phyloP scores from a whole-genome alignment of 2,888 invertebrate species.

The Meghimatium bilineatum region DNA sequence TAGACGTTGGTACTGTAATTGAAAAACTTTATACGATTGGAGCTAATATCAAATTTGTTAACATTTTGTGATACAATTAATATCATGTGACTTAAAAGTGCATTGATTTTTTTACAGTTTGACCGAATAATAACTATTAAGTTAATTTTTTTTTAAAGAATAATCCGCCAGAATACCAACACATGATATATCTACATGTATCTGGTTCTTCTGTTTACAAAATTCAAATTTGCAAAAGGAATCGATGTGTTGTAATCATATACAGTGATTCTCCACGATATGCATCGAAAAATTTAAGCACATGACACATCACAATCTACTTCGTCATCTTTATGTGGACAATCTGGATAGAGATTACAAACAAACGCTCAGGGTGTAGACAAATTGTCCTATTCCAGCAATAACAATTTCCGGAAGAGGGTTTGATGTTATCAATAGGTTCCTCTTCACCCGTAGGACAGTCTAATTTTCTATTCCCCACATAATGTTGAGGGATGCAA shows the following conservation, averaged over 20 bases:
- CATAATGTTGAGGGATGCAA: constrained; percentile 29
- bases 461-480: neutral
- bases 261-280: neutral
- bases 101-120: no score
- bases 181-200: neutral
- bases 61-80: neutral
- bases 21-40: neutral
- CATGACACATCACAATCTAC: constrained; percentile 14
- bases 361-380: constrained; percentile 36
- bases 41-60: neutral
- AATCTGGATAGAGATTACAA: constrained; percentile 22
- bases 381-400: constrained; percentile 24
- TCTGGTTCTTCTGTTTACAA: neutral
- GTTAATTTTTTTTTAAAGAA: no score
- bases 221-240: neutral
- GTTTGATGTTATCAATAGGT: no score
- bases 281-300: neutral
- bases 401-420: neutral
- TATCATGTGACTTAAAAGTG: no score
- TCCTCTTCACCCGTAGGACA: constrained; percentile 23
- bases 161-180: no score
- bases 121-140: no score
- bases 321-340: constrained; percentile 31
- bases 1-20: neutral
- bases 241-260: neutral